Evolutionary conservation across 2,888 invertebrate genomes (phyloP), one percentile per base, ranked within the genome.

Genomic region (Melanchra persicariae): DNA sequence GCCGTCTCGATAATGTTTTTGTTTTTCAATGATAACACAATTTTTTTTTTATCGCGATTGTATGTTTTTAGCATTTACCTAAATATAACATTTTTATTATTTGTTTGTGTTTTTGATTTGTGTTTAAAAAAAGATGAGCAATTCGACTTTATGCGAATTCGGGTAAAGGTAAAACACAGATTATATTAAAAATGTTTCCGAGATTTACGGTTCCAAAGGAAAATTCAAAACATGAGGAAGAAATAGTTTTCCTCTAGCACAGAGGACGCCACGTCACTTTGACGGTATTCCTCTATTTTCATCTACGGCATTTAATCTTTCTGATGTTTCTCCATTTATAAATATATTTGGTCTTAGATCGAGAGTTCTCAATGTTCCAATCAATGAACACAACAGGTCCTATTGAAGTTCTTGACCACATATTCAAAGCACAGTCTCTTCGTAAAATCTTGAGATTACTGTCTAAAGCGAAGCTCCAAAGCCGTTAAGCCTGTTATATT

Each of bases 21-120:
- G 47, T 71, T 71, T 74, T 74, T 74, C 47, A 43, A 24, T n/a
- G 47, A 43, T 74, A 47, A n/a, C 17, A 45, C 34, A 1, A 0
- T 17, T 40, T 47, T 30, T 47, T 64, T 64, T n/a, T n/a, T n/a
- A n/a, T n/a, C n/a, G n/a, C n/a, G n/a, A n/a, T n/a, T n/a, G n/a
- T n/a, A n/a, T n/a, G n/a, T 70, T 54, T 45, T 37, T 37, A 37
- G 45, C 34, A 37, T 62, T 26, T 52, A 54, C 4, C 8, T 74
- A 40, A 19, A 10, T 66, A 5, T 19, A 15, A 22, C 26, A 9
- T 58, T 57, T 22, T 40, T 19, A 45, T 58, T n/a, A n/a, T n/a
- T n/a, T n/a, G n/a, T n/a, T n/a, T n/a, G n/a, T n/a, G n/a, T n/a
- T n/a, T n/a, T n/a, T n/a, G n/a, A n/a, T n/a, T 22, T 70, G 9